Evolutionary conservation across 2,113 vertebrate genomes (phyloP).

Genomic region (Oophaga pumilio): DNA sequence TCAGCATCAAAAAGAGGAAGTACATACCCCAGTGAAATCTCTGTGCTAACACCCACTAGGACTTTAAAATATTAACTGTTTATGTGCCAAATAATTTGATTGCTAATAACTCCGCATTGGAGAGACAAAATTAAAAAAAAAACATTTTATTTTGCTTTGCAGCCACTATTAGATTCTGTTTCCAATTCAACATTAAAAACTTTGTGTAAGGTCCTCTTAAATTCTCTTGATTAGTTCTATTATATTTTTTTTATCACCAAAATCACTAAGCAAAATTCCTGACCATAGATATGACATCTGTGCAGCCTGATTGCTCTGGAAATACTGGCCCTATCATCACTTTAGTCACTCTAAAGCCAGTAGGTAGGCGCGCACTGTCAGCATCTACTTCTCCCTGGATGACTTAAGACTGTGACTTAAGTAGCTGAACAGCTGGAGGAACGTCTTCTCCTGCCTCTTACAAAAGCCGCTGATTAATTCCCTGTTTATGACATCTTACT

Average conservation of each 20-base stretch:
- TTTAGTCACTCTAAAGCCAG: background rate
- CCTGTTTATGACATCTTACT: background rate
- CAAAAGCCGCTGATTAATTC: slow-evolving; percentile 4
- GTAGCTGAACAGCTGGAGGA: background rate
- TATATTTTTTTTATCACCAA: background rate
- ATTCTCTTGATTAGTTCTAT: too few relatives aligned
- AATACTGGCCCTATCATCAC: background rate
- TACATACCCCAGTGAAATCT: too few relatives aligned
- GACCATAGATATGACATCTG: background rate
- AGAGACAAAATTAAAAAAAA: too few relatives aligned
- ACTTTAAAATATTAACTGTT: too few relatives aligned
- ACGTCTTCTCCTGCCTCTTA: background rate
- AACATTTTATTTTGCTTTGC: too few relatives aligned
- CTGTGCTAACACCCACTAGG: too few relatives aligned
- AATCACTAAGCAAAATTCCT: background rate
- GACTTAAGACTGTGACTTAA: background rate
- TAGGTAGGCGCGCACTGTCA: background rate
- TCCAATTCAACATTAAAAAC: too few relatives aligned
- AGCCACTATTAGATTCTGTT: too few relatives aligned
- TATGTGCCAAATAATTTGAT: too few relatives aligned
- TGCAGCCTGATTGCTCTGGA: background rate
- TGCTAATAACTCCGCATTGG: too few relatives aligned
- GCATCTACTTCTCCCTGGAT: background rate
- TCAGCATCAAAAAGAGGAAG: too few relatives aligned
- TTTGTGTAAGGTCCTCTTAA: too few relatives aligned